Evolutionary conservation across 1,140 invertebrate species (phyloP).

Genomic region (Meteorus sp.): DNA sequence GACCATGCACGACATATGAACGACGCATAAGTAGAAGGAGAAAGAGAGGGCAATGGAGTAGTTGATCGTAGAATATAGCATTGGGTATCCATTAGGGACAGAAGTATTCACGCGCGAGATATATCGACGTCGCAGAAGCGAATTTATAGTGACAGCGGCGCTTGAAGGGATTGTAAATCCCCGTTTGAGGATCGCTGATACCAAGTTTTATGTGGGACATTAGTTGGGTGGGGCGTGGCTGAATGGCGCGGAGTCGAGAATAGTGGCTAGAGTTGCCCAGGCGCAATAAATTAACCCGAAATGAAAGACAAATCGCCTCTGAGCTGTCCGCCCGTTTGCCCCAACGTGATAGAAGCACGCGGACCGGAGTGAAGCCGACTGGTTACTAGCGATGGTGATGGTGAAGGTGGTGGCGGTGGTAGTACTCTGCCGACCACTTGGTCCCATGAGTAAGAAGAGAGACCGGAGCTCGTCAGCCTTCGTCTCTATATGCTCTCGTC

Average conservation of each 20-base stretch:
- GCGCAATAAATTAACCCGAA: conserved; percentile 60
- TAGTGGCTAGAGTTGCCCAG: conserved; percentile 44
- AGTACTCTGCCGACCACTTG: conserved; percentile 16
- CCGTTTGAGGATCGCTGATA: conserved; percentile 62
- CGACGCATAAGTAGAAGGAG: too few relatives aligned
- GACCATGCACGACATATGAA: too few relatives aligned
- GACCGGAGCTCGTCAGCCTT: conserved; percentile 40
- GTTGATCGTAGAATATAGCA: conserved; percentile 16
- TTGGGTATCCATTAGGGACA: conserved; percentile 58
- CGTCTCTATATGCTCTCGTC: too few relatives aligned
- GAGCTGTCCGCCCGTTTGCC: conserved; percentile 59
- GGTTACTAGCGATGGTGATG: conserved; percentile 30
- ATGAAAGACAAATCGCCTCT: conserved; percentile 60
- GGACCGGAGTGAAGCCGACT: conserved; percentile 43
- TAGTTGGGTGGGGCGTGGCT: conserved; percentile 59
- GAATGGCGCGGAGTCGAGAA: conserved; percentile 52
- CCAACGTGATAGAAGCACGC: conserved; percentile 57
- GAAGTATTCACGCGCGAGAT: conserved; percentile 56
- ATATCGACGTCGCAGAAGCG: conserved; percentile 53
- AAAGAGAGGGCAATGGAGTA: conserved; percentile 1
- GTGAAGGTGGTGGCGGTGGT: conserved; percentile 7
- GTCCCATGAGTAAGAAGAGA: conserved; percentile 39
- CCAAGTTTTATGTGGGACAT: conserved; percentile 62
- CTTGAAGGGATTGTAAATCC: conserved; percentile 62
- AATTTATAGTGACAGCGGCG: conserved; percentile 58